phyloP scores from a whole-genome alignment of 2,113 vertebrate species.

The Nettapus auritus region DNA sequence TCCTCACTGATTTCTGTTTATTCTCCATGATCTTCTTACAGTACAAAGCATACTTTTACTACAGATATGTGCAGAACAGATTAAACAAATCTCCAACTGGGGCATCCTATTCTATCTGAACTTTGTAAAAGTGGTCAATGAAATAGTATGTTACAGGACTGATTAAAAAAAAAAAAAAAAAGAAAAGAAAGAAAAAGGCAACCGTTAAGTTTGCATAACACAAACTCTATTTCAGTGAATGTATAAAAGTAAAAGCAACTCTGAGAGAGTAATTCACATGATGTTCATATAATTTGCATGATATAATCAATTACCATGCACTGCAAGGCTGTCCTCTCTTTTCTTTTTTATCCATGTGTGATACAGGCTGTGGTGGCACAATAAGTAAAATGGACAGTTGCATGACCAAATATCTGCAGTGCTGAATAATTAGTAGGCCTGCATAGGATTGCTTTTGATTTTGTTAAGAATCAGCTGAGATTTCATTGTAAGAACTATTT shows the following conservation, averaged over 20 bases:
- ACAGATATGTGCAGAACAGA: background rate
- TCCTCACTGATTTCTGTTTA: background rate
- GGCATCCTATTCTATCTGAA: background rate
- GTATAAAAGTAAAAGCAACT: constrained; percentile 19
- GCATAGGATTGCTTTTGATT: background rate
- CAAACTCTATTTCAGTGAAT: background rate
- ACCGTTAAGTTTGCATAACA: background rate
- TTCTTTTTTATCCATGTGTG: background rate
- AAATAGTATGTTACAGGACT: background rate
- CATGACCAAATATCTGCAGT: background rate
- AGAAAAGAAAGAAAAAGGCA: background rate
- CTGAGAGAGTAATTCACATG: constrained; percentile 6
- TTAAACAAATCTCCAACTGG: background rate
- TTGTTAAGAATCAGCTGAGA: background rate
- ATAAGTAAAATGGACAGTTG: background rate
- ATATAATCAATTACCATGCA: constrained; percentile 16
- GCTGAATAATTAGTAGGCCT: background rate
- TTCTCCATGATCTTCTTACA: background rate
- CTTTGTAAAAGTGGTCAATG: background rate
- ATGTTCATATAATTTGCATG: constrained; percentile 17
- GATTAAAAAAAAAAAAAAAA: background rate
- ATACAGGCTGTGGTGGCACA: constrained; percentile 10
- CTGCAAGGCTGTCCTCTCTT: constrained; percentile 26
- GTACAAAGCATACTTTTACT: background rate
- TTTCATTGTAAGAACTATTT: constrained; percentile 10